Evolutionary conservation across 1,140 invertebrate species (phyloP), one percentile per base, ranked within the genome.

Genomic region (Pectinophora gossypiella): DNA sequence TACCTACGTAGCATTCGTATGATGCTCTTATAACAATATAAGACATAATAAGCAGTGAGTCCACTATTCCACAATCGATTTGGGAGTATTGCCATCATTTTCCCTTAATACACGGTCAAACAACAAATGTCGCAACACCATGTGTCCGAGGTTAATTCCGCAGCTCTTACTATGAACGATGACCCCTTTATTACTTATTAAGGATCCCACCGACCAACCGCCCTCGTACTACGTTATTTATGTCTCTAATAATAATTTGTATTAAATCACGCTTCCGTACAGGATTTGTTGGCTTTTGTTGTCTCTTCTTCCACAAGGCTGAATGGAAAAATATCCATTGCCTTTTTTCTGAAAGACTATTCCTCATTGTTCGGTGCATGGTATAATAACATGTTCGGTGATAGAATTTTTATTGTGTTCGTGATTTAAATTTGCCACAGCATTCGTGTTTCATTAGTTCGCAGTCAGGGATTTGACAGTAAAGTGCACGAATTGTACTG

Each of bases 171-270:
- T 56, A 73, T 83, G 74, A 86, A 77, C 67, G 78, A 81, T 84
- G 83, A 86, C 83, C 80, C 82, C 76, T 83, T 84, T 86, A 86
- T 86, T 86, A 84, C 78, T 86, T 86, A 86, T 86, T 86, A 86
- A 86, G 75, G 67, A 82, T 76, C 69, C 66, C 65, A 16, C 13
- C 38, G 38, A 15, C 64, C 58, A 65, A 48, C 60, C 32, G 57
- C 73, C 78, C 75, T 70, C 53, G 64, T 61, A 70, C 72, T 57
- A 65, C 68, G 76, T 87, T 87, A 87, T 87, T 87, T 87, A 87
- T 87, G 79, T 84, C 58, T 83, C 79, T 85, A 87, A 87, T 85
- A 87, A 87, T 87, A 87, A 87, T 87, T 87, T 87, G 84, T 87
- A 87, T 87, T 87, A 87, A 87, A 87, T 87, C 84, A 84, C 76